Evolutionary conservation across 1,140 invertebrate species (phyloP).

Genomic region (Coenobita brevimanus): DNA sequence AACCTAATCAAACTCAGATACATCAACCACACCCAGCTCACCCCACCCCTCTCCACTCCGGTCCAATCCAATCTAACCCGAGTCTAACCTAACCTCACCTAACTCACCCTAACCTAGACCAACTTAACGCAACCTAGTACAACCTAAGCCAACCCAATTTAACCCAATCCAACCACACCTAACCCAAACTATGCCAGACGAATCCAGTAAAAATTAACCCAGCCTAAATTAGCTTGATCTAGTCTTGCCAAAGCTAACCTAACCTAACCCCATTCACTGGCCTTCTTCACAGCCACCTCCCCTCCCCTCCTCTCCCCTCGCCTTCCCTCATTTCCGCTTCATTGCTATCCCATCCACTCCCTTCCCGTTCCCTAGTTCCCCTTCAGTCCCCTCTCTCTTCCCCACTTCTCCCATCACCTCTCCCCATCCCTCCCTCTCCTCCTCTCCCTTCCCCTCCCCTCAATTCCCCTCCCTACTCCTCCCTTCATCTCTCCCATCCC

Average conservation of each 20-base stretch:
- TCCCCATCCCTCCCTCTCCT: no score
- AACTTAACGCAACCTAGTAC: background rate
- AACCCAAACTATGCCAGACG: background rate
- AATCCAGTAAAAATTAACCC: background rate
- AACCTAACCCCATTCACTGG: background rate
- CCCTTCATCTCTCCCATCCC: no score
- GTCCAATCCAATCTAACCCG: background rate
- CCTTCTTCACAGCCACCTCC: background rate
- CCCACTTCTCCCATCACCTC: no score
- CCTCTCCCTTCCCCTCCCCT: no score
- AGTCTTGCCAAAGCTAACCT: background rate
- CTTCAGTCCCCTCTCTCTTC: no score
- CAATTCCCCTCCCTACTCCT: no score
- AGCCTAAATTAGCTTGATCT: background rate
- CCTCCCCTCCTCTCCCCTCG: no score
- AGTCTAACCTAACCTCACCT: slow-evolving; percentile 1
- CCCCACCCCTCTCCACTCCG: background rate
- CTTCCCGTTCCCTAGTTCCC: no score
- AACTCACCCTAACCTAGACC: background rate
- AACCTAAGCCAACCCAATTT: background rate
- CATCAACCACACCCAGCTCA: background rate
- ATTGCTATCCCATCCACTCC: no score
- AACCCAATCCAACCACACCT: background rate
- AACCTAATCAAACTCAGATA: background rate
- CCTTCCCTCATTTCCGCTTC: no score